Evolutionary conservation across 1,140 invertebrate genomes (phyloP).

Genomic region (Papilio glaucus): DNA sequence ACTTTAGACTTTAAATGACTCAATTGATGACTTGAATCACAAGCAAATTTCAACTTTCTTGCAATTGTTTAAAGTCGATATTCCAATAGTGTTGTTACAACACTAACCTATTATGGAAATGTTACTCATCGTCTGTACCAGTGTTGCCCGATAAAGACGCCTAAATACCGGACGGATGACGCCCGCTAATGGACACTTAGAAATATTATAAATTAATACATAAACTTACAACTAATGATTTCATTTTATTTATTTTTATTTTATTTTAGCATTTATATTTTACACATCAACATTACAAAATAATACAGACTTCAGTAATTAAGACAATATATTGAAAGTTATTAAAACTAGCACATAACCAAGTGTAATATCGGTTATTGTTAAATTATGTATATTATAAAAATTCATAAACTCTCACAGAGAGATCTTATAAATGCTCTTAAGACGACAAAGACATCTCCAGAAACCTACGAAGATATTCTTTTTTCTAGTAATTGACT

Average conservation of each 20-base stretch:
- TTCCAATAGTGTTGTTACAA: neutral
- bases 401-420: too few species aligned
- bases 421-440: too few species aligned
- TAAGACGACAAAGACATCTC: too few species aligned
- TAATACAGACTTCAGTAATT: too few species aligned
- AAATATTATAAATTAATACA: neutral
- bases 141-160: constrained; percentile 23
- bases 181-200: neutral
- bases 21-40: neutral
- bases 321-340: too few species aligned
- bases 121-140: constrained; percentile 9
- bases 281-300: too few species aligned
- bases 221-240: neutral
- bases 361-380: too few species aligned
- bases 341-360: too few species aligned
- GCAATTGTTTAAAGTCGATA: neutral
- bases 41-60: neutral
- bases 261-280: too few species aligned
- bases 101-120: constrained; percentile 24
- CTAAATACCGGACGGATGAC: constrained; percentile 2
- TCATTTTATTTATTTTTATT: neutral
- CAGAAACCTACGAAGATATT: too few species aligned
- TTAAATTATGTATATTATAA: too few species aligned
- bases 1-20: constrained; percentile 1
- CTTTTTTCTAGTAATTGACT: too few species aligned